These are phyloP conservation scores for Troides aeacus DNA, from an alignment of 2,888 invertebrate species.

Conservation along the genomic window DNA sequence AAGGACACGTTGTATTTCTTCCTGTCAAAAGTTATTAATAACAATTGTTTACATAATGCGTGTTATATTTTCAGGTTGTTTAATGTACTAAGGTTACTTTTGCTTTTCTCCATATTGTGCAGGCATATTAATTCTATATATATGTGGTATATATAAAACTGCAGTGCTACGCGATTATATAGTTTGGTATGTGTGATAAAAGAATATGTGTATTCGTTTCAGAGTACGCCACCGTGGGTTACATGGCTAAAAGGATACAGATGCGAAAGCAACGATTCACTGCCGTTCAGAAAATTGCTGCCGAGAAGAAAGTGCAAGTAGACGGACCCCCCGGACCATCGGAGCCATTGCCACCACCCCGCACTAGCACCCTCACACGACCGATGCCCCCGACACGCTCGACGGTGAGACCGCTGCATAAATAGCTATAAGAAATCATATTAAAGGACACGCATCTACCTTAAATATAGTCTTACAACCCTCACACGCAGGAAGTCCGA, in stretches of 20 bases:
- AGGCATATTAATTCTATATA: background rate
- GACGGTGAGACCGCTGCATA: constrained; percentile 47
- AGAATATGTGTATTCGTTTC: constrained; percentile 47
- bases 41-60: too few species aligned
- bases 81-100: too few species aligned
- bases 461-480: constrained; percentile 40
- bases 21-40: too few species aligned
- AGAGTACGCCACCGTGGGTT: constrained; percentile 99
- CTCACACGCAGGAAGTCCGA: constrained; percentile 88
- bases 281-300: constrained; percentile 93
- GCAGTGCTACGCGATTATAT: constrained; percentile 33
- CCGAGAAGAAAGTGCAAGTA: constrained; percentile 91
- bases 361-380: constrained; percentile 83
- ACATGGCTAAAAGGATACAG: constrained; percentile 97
- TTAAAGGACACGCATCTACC: constrained; percentile 27
- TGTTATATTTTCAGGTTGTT: too few species aligned
- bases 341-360: constrained; percentile 81
- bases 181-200: constrained; percentile 19
- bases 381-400: constrained; percentile 69
- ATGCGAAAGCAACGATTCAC: constrained; percentile 95
- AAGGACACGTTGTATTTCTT: too few species aligned
- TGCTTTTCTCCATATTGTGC: too few species aligned
- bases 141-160: background rate
- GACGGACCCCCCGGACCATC: constrained; percentile 85
- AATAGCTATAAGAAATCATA: constrained; percentile 35